Base-by-base conservation (phyloP, 2,113 vertebrate genomes). In the Marmota monax region DNA sequence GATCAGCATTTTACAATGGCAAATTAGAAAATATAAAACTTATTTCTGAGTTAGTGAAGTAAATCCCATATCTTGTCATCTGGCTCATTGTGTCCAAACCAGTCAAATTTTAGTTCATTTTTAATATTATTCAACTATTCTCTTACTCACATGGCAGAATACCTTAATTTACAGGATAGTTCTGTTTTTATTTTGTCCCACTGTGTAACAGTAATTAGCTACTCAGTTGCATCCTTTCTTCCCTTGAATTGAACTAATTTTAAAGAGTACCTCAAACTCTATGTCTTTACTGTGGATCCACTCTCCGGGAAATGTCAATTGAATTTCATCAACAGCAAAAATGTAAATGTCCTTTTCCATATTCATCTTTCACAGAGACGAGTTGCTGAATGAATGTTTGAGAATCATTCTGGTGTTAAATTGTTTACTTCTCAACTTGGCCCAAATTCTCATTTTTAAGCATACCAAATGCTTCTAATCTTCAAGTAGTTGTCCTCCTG, bases 351-450 rank as follows among this genome's bases (percentile, higher is more conserved):
- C 25, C 12, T 34, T 82, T 93, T 96, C 42, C 65, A 76, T 93
- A 92, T 63, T 92, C 74, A 84, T 90, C 32, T 95, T 93, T 45
- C 63, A 13, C 27, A 34, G 32, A 74, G 51, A 94, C 72, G 63
- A 85, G 58, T 17, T 87, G 37, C 37, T 93, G 34, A 93, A 51
- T 70, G 12, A 78, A 34, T 70, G 23, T 72, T 20, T 76, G 18
- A 93, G 25, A 94, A 90, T 88, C 85, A 92, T 18, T 70, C 48
- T 80, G 63, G 58, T 53, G 27, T 82, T 11, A 91, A 95, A 79
- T 79, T 86, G 14, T 85, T 93, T 87, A 93, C 69, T 95, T 97
- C 45, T 95, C 18, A 53, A 89, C 87, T 48, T 93, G 53, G 32
- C 58, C 45, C 32, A 77, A 73, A 73, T 87, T 88, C 80, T 97